Conservation (phyloP, 1,140 invertebrate species). For the Globodera rostochiensis region DNA sequence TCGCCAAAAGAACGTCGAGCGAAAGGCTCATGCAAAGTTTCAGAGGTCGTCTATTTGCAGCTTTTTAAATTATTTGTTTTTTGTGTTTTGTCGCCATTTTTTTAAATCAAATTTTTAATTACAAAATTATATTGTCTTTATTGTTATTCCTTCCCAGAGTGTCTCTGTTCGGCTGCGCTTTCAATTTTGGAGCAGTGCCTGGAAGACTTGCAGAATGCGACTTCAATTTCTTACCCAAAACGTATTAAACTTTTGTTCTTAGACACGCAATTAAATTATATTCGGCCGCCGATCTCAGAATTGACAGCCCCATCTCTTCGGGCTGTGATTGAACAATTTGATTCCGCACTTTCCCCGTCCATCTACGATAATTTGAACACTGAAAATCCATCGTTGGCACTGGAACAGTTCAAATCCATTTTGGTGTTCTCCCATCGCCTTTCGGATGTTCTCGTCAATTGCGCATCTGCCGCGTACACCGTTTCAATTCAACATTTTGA, state of each 20-base stretch:
- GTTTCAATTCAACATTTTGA: slow-evolving; percentile 60
- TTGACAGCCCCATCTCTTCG: slow-evolving; percentile 44
- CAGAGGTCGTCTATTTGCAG: not conserved
- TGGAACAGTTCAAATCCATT: slow-evolving; percentile 25
- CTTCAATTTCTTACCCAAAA: slow-evolving; percentile 56
- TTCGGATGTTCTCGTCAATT: slow-evolving; percentile 45
- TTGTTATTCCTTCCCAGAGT: slow-evolving; percentile 67
- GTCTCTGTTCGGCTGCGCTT: slow-evolving; percentile 67
- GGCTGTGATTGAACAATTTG: slow-evolving; percentile 32
- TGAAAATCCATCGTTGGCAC: not conserved
- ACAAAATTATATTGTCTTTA: not conserved
- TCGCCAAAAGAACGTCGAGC: slow-evolving; percentile 21
- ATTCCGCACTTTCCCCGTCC: slow-evolving; percentile 13
- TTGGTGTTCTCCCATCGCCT: slow-evolving; percentile 47
- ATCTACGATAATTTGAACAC: not conserved
- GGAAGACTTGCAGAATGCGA: slow-evolving; percentile 62
- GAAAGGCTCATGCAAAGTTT: not conserved
- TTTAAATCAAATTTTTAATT: not conserved
- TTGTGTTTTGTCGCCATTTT: slow-evolving; percentile 30
- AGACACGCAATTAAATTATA: not conserved
- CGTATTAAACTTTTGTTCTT: slow-evolving; percentile 42
- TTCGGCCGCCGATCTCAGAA: slow-evolving; percentile 24
- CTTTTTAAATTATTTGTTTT: slow-evolving; percentile 29
- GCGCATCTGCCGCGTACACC: slow-evolving; percentile 60
- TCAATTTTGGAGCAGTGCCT: slow-evolving; percentile 65